Conservation (phyloP, 2,888 invertebrate species). For the Synanthedon andrenaeformis region DNA sequence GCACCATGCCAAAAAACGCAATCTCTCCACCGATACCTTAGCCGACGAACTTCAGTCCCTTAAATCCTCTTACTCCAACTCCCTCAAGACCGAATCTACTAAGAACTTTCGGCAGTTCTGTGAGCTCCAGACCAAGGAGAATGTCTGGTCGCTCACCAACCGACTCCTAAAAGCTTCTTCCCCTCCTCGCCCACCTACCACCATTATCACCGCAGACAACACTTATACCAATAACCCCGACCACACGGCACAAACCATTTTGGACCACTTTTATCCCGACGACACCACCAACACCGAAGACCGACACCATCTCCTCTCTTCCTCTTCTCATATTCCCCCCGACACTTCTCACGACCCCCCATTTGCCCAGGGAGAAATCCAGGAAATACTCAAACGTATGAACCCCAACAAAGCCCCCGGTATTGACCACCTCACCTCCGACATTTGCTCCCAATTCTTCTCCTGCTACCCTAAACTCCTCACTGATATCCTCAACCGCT, state of each 20-base stretch:
- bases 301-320: background rate
- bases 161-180: constrained; percentile 7
- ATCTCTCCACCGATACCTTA: too few species aligned
- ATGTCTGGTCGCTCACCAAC: constrained; percentile 13
- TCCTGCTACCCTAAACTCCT: background rate
- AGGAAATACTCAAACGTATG: background rate
- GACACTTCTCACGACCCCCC: background rate
- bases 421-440: background rate
- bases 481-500: background rate
- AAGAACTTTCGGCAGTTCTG: constrained; percentile 13
- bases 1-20: too few species aligned
- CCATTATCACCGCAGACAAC: constrained; percentile 2
- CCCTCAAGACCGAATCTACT: constrained; percentile 3
- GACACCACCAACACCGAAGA: background rate
- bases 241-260: constrained; percentile 6
- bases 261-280: background rate
- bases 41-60: background rate
- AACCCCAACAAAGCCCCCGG: background rate
- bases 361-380: background rate
- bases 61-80: constrained; percentile 3
- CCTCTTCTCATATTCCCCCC: background rate
- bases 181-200: constrained; percentile 7
- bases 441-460: too few species aligned
- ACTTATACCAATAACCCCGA: constrained; percentile 2
- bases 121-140: constrained; percentile 6